Conservation (phyloP, 2,888 invertebrate genomes). For the Octonoba sinensis region DNA sequence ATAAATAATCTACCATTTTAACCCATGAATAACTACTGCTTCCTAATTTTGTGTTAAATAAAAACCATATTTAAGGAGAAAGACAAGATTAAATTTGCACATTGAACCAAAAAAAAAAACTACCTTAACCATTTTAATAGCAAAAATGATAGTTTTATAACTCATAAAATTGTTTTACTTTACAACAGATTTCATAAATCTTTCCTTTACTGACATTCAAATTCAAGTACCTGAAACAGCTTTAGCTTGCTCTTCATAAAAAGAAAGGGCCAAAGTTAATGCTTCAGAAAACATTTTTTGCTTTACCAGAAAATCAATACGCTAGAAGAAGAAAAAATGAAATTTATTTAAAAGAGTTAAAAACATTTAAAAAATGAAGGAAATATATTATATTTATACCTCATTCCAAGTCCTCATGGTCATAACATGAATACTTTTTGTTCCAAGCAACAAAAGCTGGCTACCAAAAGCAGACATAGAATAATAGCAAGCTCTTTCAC, state of each 20-base stretch:
- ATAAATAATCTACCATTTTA: too few species aligned
- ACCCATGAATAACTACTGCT: too few species aligned
- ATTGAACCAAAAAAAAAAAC: too few species aligned
- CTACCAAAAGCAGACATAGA: slow-evolving; percentile 79
- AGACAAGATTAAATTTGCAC: too few species aligned
- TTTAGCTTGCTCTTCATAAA: slow-evolving; percentile 77
- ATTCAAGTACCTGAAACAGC: slow-evolving; percentile 74
- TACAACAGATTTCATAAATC: too few species aligned
- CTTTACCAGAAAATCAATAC: slow-evolving; percentile 73
- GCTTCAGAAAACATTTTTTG: slow-evolving; percentile 76
- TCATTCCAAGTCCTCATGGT: slow-evolving; percentile 74
- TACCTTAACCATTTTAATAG: too few species aligned
- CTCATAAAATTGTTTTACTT: too few species aligned
- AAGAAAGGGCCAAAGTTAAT: slow-evolving; percentile 76
- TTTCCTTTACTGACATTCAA: background rate
- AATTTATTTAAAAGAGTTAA: background rate
- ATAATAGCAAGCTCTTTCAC: slow-evolving; percentile 82
- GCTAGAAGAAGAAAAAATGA: slow-evolving; percentile 67
- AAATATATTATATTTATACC: slow-evolving; percentile 66
- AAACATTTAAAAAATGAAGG: background rate
- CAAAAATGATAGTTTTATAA: too few species aligned
- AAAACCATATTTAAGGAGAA: too few species aligned
- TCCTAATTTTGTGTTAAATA: too few species aligned
- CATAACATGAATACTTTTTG: slow-evolving; percentile 76
- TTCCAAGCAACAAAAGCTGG: slow-evolving; percentile 81